Base-by-base conservation (phyloP, 2,113 vertebrate species). In the Taurulus bubalis region DNA sequence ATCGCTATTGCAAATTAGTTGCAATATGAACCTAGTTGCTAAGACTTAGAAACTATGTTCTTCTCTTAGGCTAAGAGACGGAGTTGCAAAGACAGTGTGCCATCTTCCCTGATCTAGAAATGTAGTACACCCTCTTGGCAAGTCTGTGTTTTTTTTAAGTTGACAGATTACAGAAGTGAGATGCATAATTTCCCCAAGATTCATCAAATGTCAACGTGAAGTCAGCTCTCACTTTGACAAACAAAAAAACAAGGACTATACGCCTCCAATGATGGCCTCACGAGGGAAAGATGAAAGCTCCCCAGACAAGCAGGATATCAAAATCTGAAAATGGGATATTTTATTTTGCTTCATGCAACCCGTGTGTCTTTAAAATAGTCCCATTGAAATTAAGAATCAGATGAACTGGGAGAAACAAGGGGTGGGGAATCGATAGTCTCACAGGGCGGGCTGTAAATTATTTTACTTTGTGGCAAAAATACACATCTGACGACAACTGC, bases 341-440 rank as follows among this genome's bases (percentile, higher is more conserved):
- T 77, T 80, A 71, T 89, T 74, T 73, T 63, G 60, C 49, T 85
- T 51, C 22, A 75, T 83, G 22, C 66, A 49, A 81, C 51, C 30
- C 2, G 67, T 59, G 56, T 77, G 0, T 85, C 59, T 81, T 62
- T 47, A 36, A 71, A 40, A 75, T 71, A 38, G 38, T 66, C 71
- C 20, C 60, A 75, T 16, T 66, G 55, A 74, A 70, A 75, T 71
- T 28, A 51, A 51, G 47, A 58, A 73, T 77, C 28, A 58, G 55
- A 81, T 78, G 24, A 73, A 74, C 51, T n/a, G 28, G 47, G 40
- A 73, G 24, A 62, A 63, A 28, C 66, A 67, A 45, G 38, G 40
- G n/a, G 32, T 62, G 18, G n/a, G 15, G 58, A 81, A 66, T 55
- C 42, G 60, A 67, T 18, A 42, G 42, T 58, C 26, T 78, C 9